Percentiles rank a stretch among this genome's conserved stretches.
Evolutionary conservation across 2,888 invertebrate species (phyloP).

Genomic region (Pherbina coryleti): DNA sequence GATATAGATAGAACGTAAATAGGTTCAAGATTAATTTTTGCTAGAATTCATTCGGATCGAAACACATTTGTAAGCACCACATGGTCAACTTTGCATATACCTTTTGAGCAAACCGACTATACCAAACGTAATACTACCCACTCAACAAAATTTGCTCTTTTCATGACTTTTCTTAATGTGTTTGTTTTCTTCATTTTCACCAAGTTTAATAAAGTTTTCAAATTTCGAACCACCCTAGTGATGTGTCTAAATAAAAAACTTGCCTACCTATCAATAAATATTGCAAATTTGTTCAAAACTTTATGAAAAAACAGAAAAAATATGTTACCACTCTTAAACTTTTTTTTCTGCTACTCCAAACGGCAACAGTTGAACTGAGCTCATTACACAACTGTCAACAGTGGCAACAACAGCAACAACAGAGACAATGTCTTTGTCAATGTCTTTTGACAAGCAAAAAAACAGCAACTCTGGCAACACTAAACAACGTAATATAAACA

Average conservation of each 20-base stretch:
- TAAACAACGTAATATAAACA: background rate
- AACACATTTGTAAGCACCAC: too few relatives aligned
- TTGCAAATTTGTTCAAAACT: conserved; percentile 18
- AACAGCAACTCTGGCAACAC: background rate
- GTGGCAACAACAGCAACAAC: background rate
- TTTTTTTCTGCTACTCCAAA: background rate
- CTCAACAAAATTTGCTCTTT: too few relatives aligned
- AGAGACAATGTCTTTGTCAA: background rate
- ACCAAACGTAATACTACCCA: too few relatives aligned
- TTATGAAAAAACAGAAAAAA: background rate
- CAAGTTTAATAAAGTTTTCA: background rate
- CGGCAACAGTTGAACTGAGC: conserved; percentile 9
- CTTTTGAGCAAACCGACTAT: too few relatives aligned
- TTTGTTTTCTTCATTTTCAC: too few relatives aligned
- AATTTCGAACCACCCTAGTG: background rate
- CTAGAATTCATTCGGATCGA: too few relatives aligned
- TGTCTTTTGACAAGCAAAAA: background rate
- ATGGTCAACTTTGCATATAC: too few relatives aligned
- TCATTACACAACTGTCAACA: conserved; percentile 23
- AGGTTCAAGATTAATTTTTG: too few relatives aligned
- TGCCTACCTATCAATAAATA: conserved; percentile 14
- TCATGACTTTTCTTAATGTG: too few relatives aligned
- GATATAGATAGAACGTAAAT: too few relatives aligned
- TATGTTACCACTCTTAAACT: background rate
- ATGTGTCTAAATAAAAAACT: background rate